phyloP scores from a whole-genome alignment of 2,113 vertebrate genomes.

The Furnarius figulus region DNA sequence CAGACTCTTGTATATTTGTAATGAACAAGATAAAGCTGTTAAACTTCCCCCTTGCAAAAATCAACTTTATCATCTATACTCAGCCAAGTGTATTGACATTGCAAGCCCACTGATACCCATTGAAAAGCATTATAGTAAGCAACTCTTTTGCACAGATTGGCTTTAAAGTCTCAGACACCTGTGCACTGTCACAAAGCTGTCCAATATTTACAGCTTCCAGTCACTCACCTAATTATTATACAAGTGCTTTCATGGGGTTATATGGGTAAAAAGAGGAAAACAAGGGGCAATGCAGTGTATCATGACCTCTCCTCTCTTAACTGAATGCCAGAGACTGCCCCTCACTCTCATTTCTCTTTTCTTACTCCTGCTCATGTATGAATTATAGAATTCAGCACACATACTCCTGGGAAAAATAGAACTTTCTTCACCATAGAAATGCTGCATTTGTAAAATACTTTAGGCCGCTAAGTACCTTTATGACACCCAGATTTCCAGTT shows the following conservation, averaged over 20 bases:
- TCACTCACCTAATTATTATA: neutral
- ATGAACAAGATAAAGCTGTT: neutral
- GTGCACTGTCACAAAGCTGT: neutral
- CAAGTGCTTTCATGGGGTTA: neutral
- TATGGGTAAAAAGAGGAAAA: neutral
- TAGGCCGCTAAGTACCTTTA: neutral
- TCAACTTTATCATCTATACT: neutral
- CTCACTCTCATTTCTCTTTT: neutral
- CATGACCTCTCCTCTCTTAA: neutral
- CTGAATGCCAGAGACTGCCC: neutral
- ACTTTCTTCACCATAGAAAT: neutral
- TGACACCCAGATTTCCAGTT: neutral
- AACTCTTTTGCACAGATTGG: neutral
- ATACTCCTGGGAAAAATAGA: neutral
- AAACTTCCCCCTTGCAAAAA: neutral
- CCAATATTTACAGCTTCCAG: neutral
- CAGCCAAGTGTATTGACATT: neutral
- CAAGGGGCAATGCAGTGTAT: neutral
- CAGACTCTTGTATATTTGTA: neutral
- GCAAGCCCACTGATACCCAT: neutral
- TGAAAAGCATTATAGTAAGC: neutral
- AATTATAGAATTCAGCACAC: neutral
- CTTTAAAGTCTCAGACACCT: neutral
- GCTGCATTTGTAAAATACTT: neutral
- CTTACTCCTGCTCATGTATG: neutral